Base-by-base conservation (phyloP, 2,113 vertebrate genomes). In the Mobula birostris region DNA sequence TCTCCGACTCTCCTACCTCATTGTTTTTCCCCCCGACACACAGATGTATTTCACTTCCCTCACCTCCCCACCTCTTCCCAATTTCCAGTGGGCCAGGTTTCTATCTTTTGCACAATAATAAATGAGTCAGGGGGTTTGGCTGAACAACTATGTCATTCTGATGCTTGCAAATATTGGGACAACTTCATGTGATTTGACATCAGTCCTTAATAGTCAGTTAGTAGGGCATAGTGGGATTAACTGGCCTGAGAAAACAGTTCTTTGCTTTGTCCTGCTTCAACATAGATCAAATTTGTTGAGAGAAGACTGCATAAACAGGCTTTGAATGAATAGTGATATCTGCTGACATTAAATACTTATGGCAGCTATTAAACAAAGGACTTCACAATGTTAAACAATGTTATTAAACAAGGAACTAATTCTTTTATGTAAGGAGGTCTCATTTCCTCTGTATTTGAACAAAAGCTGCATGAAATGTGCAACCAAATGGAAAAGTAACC, bases 321-420 rank as follows among this genome's bases (percentile, higher is more conserved):
- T 66, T 90, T 21, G n/a, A 61, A 85, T 66, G 61, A 90, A 90
- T 17, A 90, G 61, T 68, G 85, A 90, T 61, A 90, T 68, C 85
- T 90, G 19, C n/a, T 90, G 85, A 90, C 66, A 90, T 29, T 90
- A 68, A 15, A 66, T 90, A 68, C 61, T 66, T 66, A 90, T 9
- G 61, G n/a, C 85, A 88, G 58, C 27, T 66, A n/a, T 66, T 32
- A 9, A 66, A 15, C 14, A 19, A 7, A 58, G 27, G 66, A 32
- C 14, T 66, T 48, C 1, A 48, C 48, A 48, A 36, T 48, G 48
- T 48, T 48, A 4, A 48, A 48, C 48, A 48, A 48, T 48, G 48
- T 17, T 63, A n/a, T 66, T 32, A 9, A 66, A 15, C 14, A 19
- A 7, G 85, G 27, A 90, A 32, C 14, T 66, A n/a, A 4, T 90